Percentiles rank a stretch among this genome's conserved stretches.
phyloP scores from a whole-genome alignment of 2,888 invertebrate genomes.

The Leptarthrus brevirostris region DNA sequence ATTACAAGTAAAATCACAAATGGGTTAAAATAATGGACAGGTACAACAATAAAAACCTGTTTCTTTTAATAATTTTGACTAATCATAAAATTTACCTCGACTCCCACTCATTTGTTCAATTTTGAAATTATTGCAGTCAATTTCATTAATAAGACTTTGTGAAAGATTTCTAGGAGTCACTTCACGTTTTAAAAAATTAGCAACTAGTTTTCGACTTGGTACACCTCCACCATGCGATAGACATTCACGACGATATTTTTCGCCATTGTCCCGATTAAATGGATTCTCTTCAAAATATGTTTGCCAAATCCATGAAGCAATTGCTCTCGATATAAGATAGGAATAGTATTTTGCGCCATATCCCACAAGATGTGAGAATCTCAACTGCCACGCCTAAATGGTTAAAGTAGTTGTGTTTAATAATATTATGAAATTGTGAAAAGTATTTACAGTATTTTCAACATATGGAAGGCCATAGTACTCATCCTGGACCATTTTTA shows the following conservation, averaged over 20 bases:
- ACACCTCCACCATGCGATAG: conserved; percentile 89
- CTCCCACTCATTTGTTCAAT: conserved; percentile 62
- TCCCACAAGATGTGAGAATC: conserved; percentile 96
- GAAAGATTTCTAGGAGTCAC: conserved; percentile 83
- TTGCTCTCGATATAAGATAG: conserved; percentile 93
- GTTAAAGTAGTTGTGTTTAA: too few relatives aligned
- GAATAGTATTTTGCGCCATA: conserved; percentile 99
- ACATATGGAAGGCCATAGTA: conserved; percentile 91
- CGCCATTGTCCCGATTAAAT: conserved; percentile 80
- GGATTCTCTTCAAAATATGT: conserved; percentile 84
- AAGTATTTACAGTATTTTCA: conserved; percentile 80
- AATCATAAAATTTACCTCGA: neutral
- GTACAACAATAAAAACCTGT: neutral
- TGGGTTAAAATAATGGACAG: neutral
- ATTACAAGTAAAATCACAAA: neutral
- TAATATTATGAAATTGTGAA: too few relatives aligned
- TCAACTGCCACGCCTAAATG: conserved; percentile 88
- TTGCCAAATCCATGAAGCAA: conserved; percentile 94
- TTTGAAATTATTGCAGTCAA: conserved; percentile 73
- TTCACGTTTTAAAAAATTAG: conserved; percentile 81
- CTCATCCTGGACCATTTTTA: conserved; percentile 80
- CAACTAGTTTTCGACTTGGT: conserved; percentile 81
- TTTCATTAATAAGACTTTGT: conserved; percentile 80
- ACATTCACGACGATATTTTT: conserved; percentile 80
- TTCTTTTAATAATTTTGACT: neutral